These are phyloP conservation scores for Sarcophaga peregrina DNA, from an alignment of 1,140 invertebrate species.

Conservation along the genomic window DNA sequence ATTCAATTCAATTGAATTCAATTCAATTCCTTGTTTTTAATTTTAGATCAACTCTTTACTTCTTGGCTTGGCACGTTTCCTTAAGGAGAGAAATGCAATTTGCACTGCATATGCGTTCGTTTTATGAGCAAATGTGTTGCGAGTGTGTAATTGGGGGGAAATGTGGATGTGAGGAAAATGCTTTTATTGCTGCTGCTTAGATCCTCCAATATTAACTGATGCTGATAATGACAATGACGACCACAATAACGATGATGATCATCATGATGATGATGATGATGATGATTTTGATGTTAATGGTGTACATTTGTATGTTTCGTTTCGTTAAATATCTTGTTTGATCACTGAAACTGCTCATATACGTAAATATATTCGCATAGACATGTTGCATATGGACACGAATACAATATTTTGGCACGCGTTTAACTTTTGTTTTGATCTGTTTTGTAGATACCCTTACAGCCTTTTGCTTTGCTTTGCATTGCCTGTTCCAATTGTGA, in stretches of 20 bases:
- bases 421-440: conserved; percentile 40
- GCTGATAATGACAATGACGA: too few relatives aligned
- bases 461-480: neutral
- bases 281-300: neutral
- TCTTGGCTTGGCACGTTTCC: neutral
- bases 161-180: neutral
- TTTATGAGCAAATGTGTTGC: neutral
- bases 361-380: too few relatives aligned
- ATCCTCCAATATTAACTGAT: too few relatives aligned
- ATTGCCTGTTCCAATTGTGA: too few relatives aligned
- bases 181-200: neutral
- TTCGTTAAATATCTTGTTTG: conserved; percentile 37
- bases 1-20: neutral
- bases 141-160: neutral
- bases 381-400: neutral
- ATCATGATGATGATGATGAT: neutral
- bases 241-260: too few relatives aligned
- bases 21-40: neutral
- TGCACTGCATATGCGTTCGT: neutral
- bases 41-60: neutral
- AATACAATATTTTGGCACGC: conserved; percentile 34
- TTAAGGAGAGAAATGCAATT: neutral
- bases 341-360: conserved; percentile 22
- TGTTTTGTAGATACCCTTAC: conserved; percentile 26
- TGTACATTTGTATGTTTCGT: neutral